Evolutionary conservation across 2,888 invertebrate species (phyloP).

Genomic region (Lucinisca nassula): DNA sequence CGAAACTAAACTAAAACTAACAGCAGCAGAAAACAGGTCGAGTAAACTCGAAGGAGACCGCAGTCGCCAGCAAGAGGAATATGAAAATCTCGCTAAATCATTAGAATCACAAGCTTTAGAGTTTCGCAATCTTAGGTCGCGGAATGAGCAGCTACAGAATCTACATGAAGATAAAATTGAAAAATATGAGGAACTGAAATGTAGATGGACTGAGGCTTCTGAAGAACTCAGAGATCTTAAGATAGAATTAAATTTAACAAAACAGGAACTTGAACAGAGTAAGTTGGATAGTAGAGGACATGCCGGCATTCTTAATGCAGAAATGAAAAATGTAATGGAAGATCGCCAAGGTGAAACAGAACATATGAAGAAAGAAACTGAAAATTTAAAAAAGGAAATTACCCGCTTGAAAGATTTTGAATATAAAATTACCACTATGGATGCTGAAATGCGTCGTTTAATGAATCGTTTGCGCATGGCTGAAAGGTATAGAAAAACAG

Average conservation of each 20-base stretch:
- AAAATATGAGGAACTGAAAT: slow-evolving; percentile 60
- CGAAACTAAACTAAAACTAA: slow-evolving; percentile 32
- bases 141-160: slow-evolving; percentile 59
- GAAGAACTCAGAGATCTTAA: slow-evolving; percentile 46
- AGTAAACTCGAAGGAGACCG: slow-evolving; percentile 45
- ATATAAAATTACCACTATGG: slow-evolving; percentile 65
- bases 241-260: slow-evolving; percentile 48
- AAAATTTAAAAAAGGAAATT: slow-evolving; percentile 53
- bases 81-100: slow-evolving; percentile 48
- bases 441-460: slow-evolving; percentile 57
- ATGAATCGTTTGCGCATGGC: slow-evolving; percentile 60
- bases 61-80: slow-evolving; percentile 50
- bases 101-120: slow-evolving; percentile 61
- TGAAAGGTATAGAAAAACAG: slow-evolving; percentile 38
- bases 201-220: slow-evolving; percentile 44
- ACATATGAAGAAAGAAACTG: slow-evolving; percentile 59
- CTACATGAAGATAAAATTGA: slow-evolving; percentile 57
- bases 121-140: slow-evolving; percentile 59
- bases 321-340: slow-evolving; percentile 60
- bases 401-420: slow-evolving; percentile 61
- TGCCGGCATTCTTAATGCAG: slow-evolving; percentile 47
- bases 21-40: slow-evolving; percentile 37
- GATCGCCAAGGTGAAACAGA: slow-evolving; percentile 58
- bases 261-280: slow-evolving; percentile 53
- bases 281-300: slow-evolving; percentile 54